Conservation (phyloP, 2,113 vertebrate genomes). For the Donacobius atricapilla region DNA sequence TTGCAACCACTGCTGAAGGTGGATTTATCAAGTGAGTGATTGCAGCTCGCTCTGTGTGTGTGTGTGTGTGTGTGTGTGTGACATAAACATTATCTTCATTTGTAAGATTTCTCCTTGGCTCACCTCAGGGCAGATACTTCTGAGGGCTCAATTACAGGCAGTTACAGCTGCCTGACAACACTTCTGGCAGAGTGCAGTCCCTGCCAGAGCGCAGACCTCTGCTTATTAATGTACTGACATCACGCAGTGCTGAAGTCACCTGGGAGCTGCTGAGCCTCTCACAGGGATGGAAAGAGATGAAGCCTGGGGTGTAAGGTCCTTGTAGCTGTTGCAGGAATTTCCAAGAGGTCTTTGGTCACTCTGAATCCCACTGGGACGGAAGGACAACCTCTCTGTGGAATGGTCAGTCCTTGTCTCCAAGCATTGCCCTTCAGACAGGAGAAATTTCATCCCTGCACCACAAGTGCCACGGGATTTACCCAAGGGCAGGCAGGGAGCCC, state of each 20-base stretch:
- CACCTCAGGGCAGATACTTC: constrained; percentile 55
- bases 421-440: rapidly evolving
- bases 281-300: not conserved
- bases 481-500: rapidly evolving
- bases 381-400: not conserved
- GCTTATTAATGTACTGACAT: not conserved
- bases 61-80: not conserved
- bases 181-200: not conserved
- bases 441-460: too few relatives aligned
- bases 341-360: not conserved
- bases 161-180: constrained; percentile 42
- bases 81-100: constrained; percentile 65
- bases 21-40: not conserved
- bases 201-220: not conserved
- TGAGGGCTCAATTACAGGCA: constrained; percentile 56
- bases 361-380: rapidly evolving
- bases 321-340: not conserved
- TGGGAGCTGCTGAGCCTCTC: not conserved
- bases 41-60: not conserved
- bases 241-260: not conserved
- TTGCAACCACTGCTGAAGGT: not conserved
- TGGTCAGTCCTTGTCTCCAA: rapidly evolving
- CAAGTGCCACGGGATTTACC: not conserved
- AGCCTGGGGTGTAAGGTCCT: not conserved
- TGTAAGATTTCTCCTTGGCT: constrained; percentile 44